Conservation (phyloP, 2,888 invertebrate species). For the Aporophyla lueneburgensis region DNA sequence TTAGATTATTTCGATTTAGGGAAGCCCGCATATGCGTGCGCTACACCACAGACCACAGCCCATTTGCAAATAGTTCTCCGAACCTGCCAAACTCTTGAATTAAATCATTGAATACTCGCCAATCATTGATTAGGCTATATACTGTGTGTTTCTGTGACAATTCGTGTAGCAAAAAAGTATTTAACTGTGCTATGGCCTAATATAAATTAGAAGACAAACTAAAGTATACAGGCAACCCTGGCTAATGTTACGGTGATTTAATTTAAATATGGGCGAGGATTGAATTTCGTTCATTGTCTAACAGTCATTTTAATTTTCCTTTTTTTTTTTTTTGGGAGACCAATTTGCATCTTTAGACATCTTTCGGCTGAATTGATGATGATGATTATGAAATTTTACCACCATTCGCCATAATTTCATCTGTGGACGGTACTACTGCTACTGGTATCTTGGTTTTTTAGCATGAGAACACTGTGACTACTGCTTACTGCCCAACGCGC, state of each 20-base stretch:
- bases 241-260: neutral
- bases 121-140: slow-evolving; percentile 47
- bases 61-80: slow-evolving; percentile 68
- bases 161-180: neutral
- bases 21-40: slow-evolving; percentile 52
- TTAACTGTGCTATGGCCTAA: neutral
- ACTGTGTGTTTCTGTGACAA: slow-evolving; percentile 17
- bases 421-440: neutral
- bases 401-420: neutral
- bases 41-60: slow-evolving; percentile 69
- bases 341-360: too few relatives aligned
- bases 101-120: slow-evolving; percentile 59
- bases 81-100: slow-evolving; percentile 65
- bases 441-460: neutral
- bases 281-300: neutral
- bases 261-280: neutral
- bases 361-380: too few relatives aligned
- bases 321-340: too few relatives aligned
- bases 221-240: neutral
- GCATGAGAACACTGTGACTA: too few relatives aligned
- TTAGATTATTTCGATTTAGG: slow-evolving; percentile 68
- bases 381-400: too few relatives aligned
- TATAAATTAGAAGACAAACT: neutral
- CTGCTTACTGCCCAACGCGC: too few relatives aligned
- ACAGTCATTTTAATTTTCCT: neutral